These are phyloP conservation scores for Trinectes maculatus DNA, from an alignment of 2,113 vertebrate genomes.

Conservation along the genomic window DNA sequence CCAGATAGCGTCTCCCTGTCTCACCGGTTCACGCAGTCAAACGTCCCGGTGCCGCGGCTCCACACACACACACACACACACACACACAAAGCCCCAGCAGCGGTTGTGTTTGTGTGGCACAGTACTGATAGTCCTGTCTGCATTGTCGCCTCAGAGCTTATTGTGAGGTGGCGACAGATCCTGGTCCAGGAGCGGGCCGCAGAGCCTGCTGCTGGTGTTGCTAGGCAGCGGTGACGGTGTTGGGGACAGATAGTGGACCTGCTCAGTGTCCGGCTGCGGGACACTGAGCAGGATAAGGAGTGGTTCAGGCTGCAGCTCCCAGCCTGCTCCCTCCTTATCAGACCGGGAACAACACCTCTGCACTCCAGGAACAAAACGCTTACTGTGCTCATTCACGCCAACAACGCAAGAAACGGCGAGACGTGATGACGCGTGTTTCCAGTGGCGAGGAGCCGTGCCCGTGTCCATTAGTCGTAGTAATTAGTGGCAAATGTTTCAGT, in stretches of 20 bases:
- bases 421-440: no score
- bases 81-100: slow-evolving; percentile 50
- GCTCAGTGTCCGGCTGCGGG: slow-evolving; percentile 26
- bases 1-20: slow-evolving; percentile 76
- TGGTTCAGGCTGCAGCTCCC: slow-evolving; percentile 26
- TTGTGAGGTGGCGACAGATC: slow-evolving; percentile 54
- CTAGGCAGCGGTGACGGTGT: slow-evolving; percentile 58
- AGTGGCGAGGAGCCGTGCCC: background rate
- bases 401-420: background rate
- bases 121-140: slow-evolving; percentile 63
- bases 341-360: slow-evolving; percentile 13
- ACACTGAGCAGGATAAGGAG: slow-evolving; percentile 44
- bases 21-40: slow-evolving; percentile 72
- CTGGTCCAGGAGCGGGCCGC: slow-evolving; percentile 32
- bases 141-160: slow-evolving; percentile 72
- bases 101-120: slow-evolving; percentile 45
- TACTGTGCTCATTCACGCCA: background rate
- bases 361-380: slow-evolving; percentile 13
- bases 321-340: slow-evolving; percentile 30
- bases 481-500: no score
- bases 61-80: no score
- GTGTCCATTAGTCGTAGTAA: no score
- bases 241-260: slow-evolving; percentile 49
- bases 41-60: slow-evolving; percentile 49
- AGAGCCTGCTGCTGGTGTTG: slow-evolving; percentile 37